Evolutionary conservation across 92 coral and sea anemone species (phyloP), one percentile per base, ranked within the genome.

Genomic region (Parazoanthus atlanticus): DNA sequence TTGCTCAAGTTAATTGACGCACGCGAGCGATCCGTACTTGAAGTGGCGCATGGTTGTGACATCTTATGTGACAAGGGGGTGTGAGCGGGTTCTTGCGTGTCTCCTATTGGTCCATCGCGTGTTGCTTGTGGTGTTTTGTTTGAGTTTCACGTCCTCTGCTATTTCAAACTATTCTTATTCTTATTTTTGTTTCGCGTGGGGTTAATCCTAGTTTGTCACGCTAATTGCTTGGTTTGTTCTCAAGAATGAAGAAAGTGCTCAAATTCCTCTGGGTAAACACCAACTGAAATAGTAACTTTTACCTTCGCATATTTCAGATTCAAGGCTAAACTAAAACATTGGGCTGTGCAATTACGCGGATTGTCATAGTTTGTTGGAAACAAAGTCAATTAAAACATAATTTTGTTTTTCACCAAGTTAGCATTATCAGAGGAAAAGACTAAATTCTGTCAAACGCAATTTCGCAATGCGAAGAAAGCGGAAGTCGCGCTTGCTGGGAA

Each of bases 151-250:
- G 56, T 65, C 86, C 76, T 66, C 74, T 28, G 58, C 76, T 66
- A 82, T 82, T 84, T 43, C 87, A 43, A 23, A 10, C 79, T 49
- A 84, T 84, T 84, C 87, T 26, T 84, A 84, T 84, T 84, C 78
- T 69, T 83, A 83, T 38, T 69, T 69, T 30, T 28, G 25, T 83
- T 83, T 70, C 87, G 87, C 87, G 87, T 84, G 87, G 87, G 79
- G 76, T 32, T 32, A 19, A 54, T 84, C 26, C 78, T 21, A 31
- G 38, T 15, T 70, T 84, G 43, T 69, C 78, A 30, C 66, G 78
- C 67, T 84, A 84, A 84, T 84, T 84, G 78, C 78, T 28, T 29
- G 77, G 78, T 84, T 84, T 84, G 87, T 84, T 84, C 38, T 3
- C 73, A 19, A 33, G n/a, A 69, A 40, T 13, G 52, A 28, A 83